Evolutionary conservation across 1,140 invertebrate genomes (phyloP), one percentile per base, ranked within the genome.

Genomic region (Parapsyche elsis): DNA sequence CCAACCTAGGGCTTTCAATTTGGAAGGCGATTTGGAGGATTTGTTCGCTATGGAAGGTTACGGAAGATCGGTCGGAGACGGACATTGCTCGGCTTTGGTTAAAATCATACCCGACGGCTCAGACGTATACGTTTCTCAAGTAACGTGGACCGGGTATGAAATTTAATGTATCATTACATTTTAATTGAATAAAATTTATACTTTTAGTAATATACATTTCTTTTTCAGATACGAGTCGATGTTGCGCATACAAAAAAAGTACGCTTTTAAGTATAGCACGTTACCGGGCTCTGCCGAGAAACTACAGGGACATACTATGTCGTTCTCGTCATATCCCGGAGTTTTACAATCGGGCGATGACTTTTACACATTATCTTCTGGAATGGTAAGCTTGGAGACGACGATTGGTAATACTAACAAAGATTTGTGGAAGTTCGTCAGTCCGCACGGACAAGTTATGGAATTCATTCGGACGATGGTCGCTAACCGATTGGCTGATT

Each of bases 331-430:
- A 0, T 94, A 93, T 84, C 92, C 93, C 9, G 93, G 91, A 5
- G 84, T 87, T 9, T 75, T 94, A 2, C 86, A 87, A 71, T 93
- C 92, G 19, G 89, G 89, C 23, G 94, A 95, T 86, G 94, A 95
- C 85, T 95, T 92, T 86, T 94, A 94, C 84, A 85, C 93, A 9
- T 87, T 91, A 30, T 91, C 91, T 9, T 90, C 92, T 53, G 93
- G 93, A 9, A 85, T 95, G 85, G 91, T 93, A 19, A 85, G 90
- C 0, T 87, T 91, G 73, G 94, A 95, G 88, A 95, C 94, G 24
- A 95, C 94, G 4, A 94, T 94, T 81, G 91, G 91, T 1, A 94
- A 95, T 86, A 90, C 87, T 84, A 95, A 95, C 85, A 79, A 87
- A 1, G 87, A 89, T 21, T 87, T 94, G 7, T 94, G 91, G 88